These are phyloP conservation scores for Antedon mediterranea DNA, from an alignment of 53 echinoderm and acorn worm genomes.

Conservation along the genomic window DNA sequence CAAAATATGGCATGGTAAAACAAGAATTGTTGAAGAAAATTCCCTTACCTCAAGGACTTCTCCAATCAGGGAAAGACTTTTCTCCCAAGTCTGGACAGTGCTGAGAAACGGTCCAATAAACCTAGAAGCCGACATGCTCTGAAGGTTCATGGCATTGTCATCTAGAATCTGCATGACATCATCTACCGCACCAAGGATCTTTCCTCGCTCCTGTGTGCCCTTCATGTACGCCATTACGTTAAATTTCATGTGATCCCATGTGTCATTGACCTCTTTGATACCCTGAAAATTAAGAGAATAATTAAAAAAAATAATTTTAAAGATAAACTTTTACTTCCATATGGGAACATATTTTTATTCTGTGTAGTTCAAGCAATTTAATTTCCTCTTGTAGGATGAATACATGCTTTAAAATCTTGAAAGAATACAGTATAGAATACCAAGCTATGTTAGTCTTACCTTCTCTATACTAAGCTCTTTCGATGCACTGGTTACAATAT, in stretches of 20 bases:
- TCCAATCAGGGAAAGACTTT: slow-evolving; percentile 91
- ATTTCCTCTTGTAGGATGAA: no score
- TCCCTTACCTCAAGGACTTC: slow-evolving; percentile 81
- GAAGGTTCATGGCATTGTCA: slow-evolving; percentile 97
- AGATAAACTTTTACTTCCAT: not conserved
- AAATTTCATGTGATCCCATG: slow-evolving; percentile 98
- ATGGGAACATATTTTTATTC: no score
- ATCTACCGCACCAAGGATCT: slow-evolving; percentile 89
- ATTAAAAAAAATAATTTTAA: not conserved
- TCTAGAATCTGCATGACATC: slow-evolving; percentile 96
- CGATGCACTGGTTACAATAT: slow-evolving; percentile 94
- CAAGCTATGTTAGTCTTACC: slow-evolving; percentile 27
- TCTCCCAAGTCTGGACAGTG: slow-evolving; percentile 93
- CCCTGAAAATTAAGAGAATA: slow-evolving; percentile 32
- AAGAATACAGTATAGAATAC: not conserved
- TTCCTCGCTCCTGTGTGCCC: slow-evolving; percentile 93
- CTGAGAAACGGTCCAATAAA: slow-evolving; percentile 94
- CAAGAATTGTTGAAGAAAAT: no score
- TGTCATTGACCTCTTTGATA: slow-evolving; percentile 95
- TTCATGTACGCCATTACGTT: slow-evolving; percentile 95
- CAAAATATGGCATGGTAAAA: not conserved
- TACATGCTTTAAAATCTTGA: no score
- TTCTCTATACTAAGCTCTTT: slow-evolving; percentile 98
- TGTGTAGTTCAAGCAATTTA: no score
- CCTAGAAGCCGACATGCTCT: slow-evolving; percentile 97